Evolutionary conservation across 2,113 vertebrate genomes (phyloP), one percentile per base, ranked within the genome.

Genomic region (Girardinichthys multiradiatus): DNA sequence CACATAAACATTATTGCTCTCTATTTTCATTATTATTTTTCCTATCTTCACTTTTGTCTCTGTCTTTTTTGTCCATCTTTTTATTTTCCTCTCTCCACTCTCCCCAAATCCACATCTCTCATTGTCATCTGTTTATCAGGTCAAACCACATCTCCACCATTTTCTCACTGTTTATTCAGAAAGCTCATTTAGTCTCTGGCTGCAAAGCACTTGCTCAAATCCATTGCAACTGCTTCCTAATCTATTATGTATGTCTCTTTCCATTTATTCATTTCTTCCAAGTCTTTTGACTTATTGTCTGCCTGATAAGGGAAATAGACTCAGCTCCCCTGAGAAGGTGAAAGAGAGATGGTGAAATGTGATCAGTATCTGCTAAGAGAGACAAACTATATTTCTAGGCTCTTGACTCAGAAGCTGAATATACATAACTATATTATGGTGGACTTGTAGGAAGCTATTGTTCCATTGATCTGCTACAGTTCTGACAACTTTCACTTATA

Each of bases 201-300:
- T 37, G 58, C 19, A 74, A 67, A 64, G 62, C 37, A 67, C 30
- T 29, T 51, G 58, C 35, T 78, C 64, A 33, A 64, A 78, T 83
- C 82, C 11, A 30, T 60, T 48, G 57, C 48, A 78, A 63, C 65
- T 59, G 51, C 19, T 30, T 73, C 51, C 68, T 70, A 74, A 77
- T 85, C 79, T 80, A 85, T 77, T 72, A 84, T 84, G 59, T 26
- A 80, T 80, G 68, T 70, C 27, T 27, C 33, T 70, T 37, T 76
- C 61, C 29, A 39, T 73, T 81, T 57, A 58, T 45, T 76, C 68
- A 68, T 10, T 59, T 67, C 57, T 59, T 66, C 63, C 51, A 45
- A 28, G n/a, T 57, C n/a, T 59, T n/a, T 30, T 31, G 35, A 74
- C 10, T 27, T 72, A 33, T 68, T 48, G 51, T 65, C 54, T 31